These are phyloP conservation scores for Bombus fervidus DNA, from an alignment of 1,140 invertebrate species.

Conservation along the genomic window DNA sequence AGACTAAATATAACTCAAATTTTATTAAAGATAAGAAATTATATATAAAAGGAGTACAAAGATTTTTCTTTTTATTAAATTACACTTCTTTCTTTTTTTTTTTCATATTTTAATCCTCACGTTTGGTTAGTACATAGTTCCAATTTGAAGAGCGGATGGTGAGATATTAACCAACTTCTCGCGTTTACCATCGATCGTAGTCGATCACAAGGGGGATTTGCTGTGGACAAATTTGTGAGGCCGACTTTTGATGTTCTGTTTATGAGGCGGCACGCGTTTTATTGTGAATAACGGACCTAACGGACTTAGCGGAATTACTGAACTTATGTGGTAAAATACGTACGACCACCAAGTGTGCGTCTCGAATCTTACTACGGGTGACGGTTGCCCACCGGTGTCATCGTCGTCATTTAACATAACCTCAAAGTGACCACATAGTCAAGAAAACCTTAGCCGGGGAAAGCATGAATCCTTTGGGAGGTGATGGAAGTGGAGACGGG, in stretches of 20 bases:
- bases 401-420: not conserved
- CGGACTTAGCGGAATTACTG: slow-evolving; percentile 1
- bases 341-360: not conserved
- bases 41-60: not conserved
- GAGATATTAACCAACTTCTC: slow-evolving; percentile 36
- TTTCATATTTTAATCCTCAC: not conserved
- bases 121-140: not conserved
- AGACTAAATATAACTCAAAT: not conserved
- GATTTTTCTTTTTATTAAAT: not conserved
- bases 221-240: not conserved
- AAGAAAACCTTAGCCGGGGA: not conserved
- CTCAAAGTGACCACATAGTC: not conserved
- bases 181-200: slow-evolving; percentile 35
- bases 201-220: not conserved
- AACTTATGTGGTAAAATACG: slow-evolving; percentile 35
- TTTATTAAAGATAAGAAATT: not conserved
- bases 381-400: slow-evolving; percentile 15
- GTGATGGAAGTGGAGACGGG: slow-evolving; percentile 11
- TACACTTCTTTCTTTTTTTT: not conserved
- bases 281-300: slow-evolving; percentile 35
- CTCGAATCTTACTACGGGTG: slow-evolving; percentile 1
- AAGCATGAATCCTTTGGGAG: slow-evolving; percentile 41
- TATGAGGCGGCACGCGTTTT: slow-evolving; percentile 42
- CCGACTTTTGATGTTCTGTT: slow-evolving; percentile 27
- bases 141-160: not conserved